phyloP scores from a whole-genome alignment of 2,888 invertebrate species.

The Stenichneumon culpator region DNA sequence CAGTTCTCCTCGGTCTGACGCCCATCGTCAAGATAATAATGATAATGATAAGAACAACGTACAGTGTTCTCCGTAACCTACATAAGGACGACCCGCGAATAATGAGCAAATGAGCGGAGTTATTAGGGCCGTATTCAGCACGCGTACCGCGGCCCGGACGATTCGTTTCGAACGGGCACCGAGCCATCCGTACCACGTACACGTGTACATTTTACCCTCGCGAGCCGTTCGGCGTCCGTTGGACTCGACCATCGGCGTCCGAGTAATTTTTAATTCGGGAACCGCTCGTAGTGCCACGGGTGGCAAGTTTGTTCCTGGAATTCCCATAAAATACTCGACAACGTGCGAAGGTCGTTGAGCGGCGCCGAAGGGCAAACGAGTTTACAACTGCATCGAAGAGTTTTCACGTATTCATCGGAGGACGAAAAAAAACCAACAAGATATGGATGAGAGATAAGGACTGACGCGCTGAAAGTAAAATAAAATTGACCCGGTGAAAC shows the following conservation, averaged over 20 bases:
- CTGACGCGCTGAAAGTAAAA: not conserved
- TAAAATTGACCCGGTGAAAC: not conserved
- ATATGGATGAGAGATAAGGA: not conserved
- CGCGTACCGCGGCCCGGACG: slow-evolving; percentile 45
- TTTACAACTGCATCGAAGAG: slow-evolving; percentile 1
- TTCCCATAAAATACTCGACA: not conserved
- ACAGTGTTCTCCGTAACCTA: slow-evolving; percentile 60
- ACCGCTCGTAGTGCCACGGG: too few relatives aligned
- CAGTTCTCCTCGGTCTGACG: slow-evolving; percentile 28
- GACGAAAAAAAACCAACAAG: not conserved
- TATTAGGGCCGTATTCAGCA: slow-evolving; percentile 68
- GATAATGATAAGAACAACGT: slow-evolving; percentile 47
- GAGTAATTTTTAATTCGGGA: too few relatives aligned
- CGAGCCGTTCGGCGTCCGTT: not conserved
- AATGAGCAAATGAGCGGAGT: slow-evolving; percentile 68
- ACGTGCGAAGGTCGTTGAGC: not conserved
- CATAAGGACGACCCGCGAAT: slow-evolving; percentile 57
- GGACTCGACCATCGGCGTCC: not conserved
- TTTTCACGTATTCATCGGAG: not conserved
- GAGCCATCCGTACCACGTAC: not conserved
- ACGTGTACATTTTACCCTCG: not conserved
- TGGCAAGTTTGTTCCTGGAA: not conserved
- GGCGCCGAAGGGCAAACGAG: not conserved
- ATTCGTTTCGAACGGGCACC: not conserved
- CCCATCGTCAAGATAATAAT: slow-evolving; percentile 50